Conservation (phyloP, 1,140 invertebrate genomes). For the Drosophila gunungcola region DNA sequence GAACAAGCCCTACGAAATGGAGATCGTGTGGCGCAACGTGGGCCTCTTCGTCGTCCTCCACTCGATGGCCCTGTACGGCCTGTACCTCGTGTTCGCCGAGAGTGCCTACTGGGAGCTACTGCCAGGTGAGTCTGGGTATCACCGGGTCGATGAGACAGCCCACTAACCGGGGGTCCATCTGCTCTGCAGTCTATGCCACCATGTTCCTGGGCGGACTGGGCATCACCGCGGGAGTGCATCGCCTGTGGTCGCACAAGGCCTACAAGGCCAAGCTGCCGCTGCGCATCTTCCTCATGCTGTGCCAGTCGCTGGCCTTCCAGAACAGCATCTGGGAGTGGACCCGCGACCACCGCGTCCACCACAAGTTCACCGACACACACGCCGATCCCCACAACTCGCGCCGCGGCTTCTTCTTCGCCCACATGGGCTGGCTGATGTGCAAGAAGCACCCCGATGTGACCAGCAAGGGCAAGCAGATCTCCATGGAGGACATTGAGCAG, state of each 20-base stretch:
- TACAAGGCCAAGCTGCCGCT: constrained; percentile 92
- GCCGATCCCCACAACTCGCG: constrained; percentile 89
- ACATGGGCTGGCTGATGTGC: constrained; percentile 88
- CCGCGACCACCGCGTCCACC: constrained; percentile 88
- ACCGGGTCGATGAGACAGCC: not conserved
- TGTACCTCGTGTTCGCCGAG: constrained; percentile 87
- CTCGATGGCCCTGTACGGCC: constrained; percentile 88
- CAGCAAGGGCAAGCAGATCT: constrained; percentile 88
- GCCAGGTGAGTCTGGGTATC: constrained; percentile 86
- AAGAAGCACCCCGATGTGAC: constrained; percentile 88
- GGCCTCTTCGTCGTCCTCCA: constrained; percentile 89
- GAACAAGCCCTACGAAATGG: constrained; percentile 59
- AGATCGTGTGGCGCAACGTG: constrained; percentile 92
- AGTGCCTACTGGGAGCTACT: constrained; percentile 87
- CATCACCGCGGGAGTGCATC: constrained; percentile 93
- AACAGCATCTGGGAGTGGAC: constrained; percentile 86
- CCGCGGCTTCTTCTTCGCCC: constrained; percentile 88
- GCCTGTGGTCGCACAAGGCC: constrained; percentile 92
- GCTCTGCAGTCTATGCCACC: constrained; percentile 52
- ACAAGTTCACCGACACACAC: constrained; percentile 89
- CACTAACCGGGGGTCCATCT: not conserved
- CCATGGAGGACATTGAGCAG: constrained; percentile 89
- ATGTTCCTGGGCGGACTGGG: constrained; percentile 86
- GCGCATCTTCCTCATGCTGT: constrained; percentile 86
- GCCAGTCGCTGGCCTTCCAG: constrained; percentile 86